These are phyloP conservation scores for Halcyon senegalensis DNA, from an alignment of 2,113 vertebrate species.

Conservation along the genomic window DNA sequence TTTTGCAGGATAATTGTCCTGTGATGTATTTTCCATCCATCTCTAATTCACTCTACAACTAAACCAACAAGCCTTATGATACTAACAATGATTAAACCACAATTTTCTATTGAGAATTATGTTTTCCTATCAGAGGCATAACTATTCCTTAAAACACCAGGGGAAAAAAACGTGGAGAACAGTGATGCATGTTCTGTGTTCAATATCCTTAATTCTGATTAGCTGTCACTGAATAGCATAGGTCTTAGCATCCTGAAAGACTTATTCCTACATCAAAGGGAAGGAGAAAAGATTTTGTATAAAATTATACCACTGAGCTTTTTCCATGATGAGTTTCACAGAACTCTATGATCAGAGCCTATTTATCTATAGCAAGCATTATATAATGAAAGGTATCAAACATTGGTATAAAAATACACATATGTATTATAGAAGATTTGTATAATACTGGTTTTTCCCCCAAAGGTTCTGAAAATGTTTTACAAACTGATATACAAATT, in stretches of 20 bases:
- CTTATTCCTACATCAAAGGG: neutral
- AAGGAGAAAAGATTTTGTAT: neutral
- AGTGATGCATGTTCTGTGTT: neutral
- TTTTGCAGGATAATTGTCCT: neutral
- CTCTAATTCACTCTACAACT: neutral
- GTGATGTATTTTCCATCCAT: neutral
- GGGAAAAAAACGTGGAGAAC: neutral
- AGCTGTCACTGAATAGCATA: neutral
- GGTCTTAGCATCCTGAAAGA: neutral
- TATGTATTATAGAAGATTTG: neutral
- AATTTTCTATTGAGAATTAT: neutral
- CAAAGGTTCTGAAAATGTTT: constrained; percentile 37
- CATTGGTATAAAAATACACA: neutral
- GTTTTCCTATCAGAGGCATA: neutral
- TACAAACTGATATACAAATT: constrained; percentile 54
- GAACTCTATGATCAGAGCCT: neutral
- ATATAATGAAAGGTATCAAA: neutral
- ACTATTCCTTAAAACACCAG: neutral
- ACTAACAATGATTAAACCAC: neutral
- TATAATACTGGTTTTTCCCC: neutral
- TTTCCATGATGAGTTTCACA: neutral
- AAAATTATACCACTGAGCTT: neutral
- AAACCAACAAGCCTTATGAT: neutral
- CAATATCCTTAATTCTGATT: neutral
- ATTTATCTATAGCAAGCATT: neutral